Evolutionary conservation across 2,888 invertebrate genomes (phyloP), one percentile per base, ranked within the genome.

Genomic region (Philopedon plagiatum): DNA sequence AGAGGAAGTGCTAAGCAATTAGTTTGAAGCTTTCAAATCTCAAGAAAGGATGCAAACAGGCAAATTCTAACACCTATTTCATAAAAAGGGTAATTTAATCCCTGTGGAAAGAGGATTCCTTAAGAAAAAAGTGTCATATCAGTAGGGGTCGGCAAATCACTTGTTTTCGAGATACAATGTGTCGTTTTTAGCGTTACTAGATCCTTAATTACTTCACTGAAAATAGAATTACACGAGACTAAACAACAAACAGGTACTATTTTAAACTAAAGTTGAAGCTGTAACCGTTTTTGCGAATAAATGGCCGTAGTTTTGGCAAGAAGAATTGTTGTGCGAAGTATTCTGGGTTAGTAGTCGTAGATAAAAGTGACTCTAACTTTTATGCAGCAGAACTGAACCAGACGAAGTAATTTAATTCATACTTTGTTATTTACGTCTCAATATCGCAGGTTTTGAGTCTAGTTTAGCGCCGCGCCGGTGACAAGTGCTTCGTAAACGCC

Each of bases 381-480:
- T 56, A 64, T 64, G 54, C 44, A 46, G 49, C 44, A 21, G 39
- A 57, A 58, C 57, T 29, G 57, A 65, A 49, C 34, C 58, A 49
- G 56, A 65, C 56, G 26, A 58, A 67, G 66, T 58, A 68, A 56
- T 69, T 69, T 69, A 69, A 69, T 69, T 69, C 69, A 62, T 54
- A 62, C 49, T 54, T 46, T 18, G 62, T 69, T 69, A 69, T 69
- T 69, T 69, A 69, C 63, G 69, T 62, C 69, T 69, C 69, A 69
- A 69, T 69, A 69, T 69, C 69, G 62, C 62, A 62, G 69, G 69
- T 69, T 69, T 69, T 69, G 62, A 56, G 69, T 69, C 69, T 56
- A 64, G 56, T 64, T 64, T 70, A 70, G 54, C 63, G 70, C 51
- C 63, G 54, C 63, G 70, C 51, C 63, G 70, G 57, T 70, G 63